Percentiles rank a stretch among this genome's conserved stretches.
phyloP scores from a whole-genome alignment of 2,888 invertebrate genomes.

The Amblyjoppa fuscipennis region DNA sequence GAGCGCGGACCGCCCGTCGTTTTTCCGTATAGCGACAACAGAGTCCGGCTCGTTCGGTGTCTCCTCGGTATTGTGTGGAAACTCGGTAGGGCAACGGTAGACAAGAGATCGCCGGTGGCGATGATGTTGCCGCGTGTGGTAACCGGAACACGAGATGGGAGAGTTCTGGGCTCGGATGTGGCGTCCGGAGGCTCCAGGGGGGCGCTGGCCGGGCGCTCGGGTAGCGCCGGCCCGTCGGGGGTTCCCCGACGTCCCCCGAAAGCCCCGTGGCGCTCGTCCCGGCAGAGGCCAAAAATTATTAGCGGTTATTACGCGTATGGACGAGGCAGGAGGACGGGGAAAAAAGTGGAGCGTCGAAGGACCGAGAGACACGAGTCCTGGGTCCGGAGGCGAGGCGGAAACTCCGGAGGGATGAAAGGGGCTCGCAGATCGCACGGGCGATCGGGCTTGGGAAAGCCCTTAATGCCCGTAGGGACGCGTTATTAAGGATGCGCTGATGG shows the following conservation, averaged over 20 bases:
- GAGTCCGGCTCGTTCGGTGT: conserved; percentile 1
- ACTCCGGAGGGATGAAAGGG: conserved; percentile 25
- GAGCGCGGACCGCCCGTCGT: conserved; percentile 24
- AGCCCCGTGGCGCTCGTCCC: conserved; percentile 58
- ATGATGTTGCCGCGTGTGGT: conserved; percentile 10
- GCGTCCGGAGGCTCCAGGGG: background rate
- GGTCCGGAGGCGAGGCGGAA: conserved; percentile 65
- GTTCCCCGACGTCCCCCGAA: conserved; percentile 28
- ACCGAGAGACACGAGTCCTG: conserved; percentile 21
- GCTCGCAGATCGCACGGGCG: conserved; percentile 31
- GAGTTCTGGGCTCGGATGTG: background rate
- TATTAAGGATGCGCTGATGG: conserved; percentile 36
- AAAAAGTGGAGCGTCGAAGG: conserved; percentile 21
- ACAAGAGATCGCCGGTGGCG: conserved; percentile 13
- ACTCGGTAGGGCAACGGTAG: background rate
- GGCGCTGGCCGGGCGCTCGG: background rate
- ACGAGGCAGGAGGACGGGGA: conserved; percentile 23
- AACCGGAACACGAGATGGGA: conserved; percentile 15
- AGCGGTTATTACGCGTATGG: conserved; percentile 69
- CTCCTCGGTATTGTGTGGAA: background rate
- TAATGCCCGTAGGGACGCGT: conserved; percentile 46
- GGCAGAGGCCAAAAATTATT: conserved; percentile 66
- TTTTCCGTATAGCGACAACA: conserved; percentile 23
- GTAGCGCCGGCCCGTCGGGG: conserved; percentile 25
- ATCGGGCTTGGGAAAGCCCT: conserved; percentile 28